A percentile compares a stretch with the other conserved stretches of the same genome.
phyloP scores from a whole-genome alignment of 2,797 vertebrate genomes.

The Poeciliopsis infans region DNA sequence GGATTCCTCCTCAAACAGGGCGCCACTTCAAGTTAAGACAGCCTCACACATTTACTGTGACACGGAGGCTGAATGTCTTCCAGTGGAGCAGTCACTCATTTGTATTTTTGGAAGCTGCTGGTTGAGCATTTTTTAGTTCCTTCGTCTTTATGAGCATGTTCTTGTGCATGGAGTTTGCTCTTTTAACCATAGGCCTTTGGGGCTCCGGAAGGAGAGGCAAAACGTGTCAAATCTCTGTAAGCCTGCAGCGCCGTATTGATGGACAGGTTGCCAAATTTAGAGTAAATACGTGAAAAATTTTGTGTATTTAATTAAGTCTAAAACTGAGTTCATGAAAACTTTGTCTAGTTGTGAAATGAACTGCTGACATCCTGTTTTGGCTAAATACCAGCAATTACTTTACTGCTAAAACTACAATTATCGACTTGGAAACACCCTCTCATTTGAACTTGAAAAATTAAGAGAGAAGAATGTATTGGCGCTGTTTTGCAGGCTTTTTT shows the following conservation, averaged over 20 bases:
- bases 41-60: constrained; percentile 44
- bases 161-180: constrained; percentile 1
- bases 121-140: constrained; percentile 42
- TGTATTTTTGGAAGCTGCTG: constrained; percentile 45
- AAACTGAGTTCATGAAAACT: constrained; percentile 27
- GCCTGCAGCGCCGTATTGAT: constrained; percentile 10
- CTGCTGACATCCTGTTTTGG: constrained; percentile 10
- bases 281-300: constrained; percentile 20
- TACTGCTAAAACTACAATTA: constrained; percentile 72
- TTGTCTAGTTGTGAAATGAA: constrained; percentile 50
- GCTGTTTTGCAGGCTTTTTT: constrained; percentile 49
- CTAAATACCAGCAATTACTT: constrained; percentile 58
- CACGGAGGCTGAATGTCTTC: constrained; percentile 40
- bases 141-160: constrained; percentile 33
- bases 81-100: constrained; percentile 45
- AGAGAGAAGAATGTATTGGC: constrained; percentile 66
- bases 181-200: constrained; percentile 11
- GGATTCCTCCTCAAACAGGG: constrained; percentile 55
- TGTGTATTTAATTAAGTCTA: constrained; percentile 21
- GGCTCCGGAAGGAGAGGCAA: constrained; percentile 9
- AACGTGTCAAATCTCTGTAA: constrained; percentile 11
- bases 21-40: constrained; percentile 71
- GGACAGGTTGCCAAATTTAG: constrained; percentile 10
- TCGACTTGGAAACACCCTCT: constrained; percentile 22
- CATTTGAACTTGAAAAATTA: constrained; percentile 67